Evolutionary conservation across 2,797 vertebrate genomes (phyloP).

Genomic region (Poeciliopsis paucimaculata): DNA sequence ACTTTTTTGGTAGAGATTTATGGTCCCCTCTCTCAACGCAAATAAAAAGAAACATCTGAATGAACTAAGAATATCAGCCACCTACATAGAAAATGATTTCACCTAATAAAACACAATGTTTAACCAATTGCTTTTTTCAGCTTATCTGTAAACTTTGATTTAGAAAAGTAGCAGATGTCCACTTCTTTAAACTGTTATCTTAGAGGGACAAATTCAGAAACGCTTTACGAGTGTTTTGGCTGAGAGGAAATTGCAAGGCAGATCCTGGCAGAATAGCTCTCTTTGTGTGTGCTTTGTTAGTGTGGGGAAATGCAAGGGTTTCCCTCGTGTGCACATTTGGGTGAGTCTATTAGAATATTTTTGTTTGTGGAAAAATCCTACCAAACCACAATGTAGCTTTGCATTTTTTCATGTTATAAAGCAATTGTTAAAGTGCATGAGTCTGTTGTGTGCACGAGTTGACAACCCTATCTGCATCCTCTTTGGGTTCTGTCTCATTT

Average conservation of each 20-base stretch:
- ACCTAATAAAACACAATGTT: conserved; percentile 35
- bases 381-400: conserved; percentile 49
- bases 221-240: conserved; percentile 24
- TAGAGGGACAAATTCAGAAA: conserved; percentile 16
- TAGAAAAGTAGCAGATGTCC: conserved; percentile 5
- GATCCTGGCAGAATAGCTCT: conserved; percentile 5
- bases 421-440: conserved; percentile 7
- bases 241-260: conserved; percentile 27
- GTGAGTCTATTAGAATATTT: conserved; percentile 8
- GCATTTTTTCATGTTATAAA: conserved; percentile 16
- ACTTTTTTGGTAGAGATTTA: conserved; percentile 74
- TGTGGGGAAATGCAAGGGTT: neutral
- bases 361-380: conserved; percentile 68
- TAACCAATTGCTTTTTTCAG: conserved; percentile 1
- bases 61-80: conserved; percentile 74
- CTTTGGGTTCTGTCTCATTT: conserved; percentile 87
- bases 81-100: conserved; percentile 71
- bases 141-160: conserved; percentile 27
- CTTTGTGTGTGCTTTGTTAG: conserved; percentile 5
- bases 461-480: conserved; percentile 88
- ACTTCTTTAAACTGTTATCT: conserved; percentile 8
- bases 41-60: conserved; percentile 58
- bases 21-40: conserved; percentile 57
- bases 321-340: conserved; percentile 4
- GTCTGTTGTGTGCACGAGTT: conserved; percentile 30